Evolutionary conservation across 1,140 invertebrate species (phyloP), one percentile per base, ranked within the genome.

Genomic region (Drosophila ambigua): DNA sequence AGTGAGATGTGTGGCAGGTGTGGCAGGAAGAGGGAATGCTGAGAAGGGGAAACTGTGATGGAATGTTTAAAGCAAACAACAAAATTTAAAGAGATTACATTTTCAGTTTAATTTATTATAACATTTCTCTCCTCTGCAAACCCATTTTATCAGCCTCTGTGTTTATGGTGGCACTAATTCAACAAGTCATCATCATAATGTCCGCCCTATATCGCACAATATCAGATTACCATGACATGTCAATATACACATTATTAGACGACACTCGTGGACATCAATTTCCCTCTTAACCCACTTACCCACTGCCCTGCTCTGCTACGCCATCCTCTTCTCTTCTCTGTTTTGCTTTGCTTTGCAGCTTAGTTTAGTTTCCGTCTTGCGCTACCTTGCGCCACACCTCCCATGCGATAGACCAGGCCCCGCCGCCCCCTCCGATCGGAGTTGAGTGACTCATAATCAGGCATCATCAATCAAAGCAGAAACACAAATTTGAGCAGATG

Each of bases 391-490:
- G n/a, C 24, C 11, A 65, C 31, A 31, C 28, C 28, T 41, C 31
- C 64, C 6, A 48, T 13, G 20, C 16, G 16, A 20, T 52, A 65
- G 44, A 71, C 46, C 11, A 41, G 51, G 16, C 28, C 31, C 51
- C 51, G 16, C 5, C 28, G 9, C 31, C 28, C n/a, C 51, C 31
- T 13, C 9, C 16, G 51, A 53, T 51, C 44, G 35, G 53, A 53
- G 72, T 84, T 63, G 62, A 53, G 72, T 85, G 80, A 84, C 63
- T 84, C 73, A 84, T 87, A 84, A 84, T 73, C 81, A 26, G 68
- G 53, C 60, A 60, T 71, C 80, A 85, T 84, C 68, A 84, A 84
- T 84, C 81, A 87, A 75, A 75, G 72, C 62, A 59, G 53, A 75
- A 48, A 66, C 11, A 39, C 35, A 54, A 73, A 73, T 74, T 45